Base-by-base conservation (phyloP, 2,797 vertebrate genomes). In the Geotrypetes seraphini region DNA sequence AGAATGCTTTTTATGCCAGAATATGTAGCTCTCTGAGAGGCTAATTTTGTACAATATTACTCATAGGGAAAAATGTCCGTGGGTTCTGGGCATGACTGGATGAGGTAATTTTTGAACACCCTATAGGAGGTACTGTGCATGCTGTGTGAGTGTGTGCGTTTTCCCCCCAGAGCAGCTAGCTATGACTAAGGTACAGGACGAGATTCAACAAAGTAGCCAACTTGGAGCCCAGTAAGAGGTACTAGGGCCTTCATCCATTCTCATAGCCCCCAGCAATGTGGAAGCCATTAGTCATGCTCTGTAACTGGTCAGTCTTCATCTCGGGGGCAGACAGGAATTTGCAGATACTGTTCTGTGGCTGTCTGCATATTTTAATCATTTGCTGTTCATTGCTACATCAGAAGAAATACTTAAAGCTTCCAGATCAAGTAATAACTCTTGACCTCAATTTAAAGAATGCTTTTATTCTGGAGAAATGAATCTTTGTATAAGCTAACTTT, bases 341-440 rank as follows among this genome's bases (percentile, higher is more conserved):
- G 48, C 55, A 48, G 54, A 44, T 53, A 38, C 31, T 49, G 39
- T 59, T 48, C 47, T 44, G 47, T 43, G 53, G 44, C 33, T 49
- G 41, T 60, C 57, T 54, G 28, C 57, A 41, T 43, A 33, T 21
- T 49, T 47, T 27, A 47, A 46, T 27, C 46, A 36, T 33, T 44
- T 20, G 16, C 33, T 44, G 1, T 16, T 57, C 41, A 19, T 50
- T 28, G 44, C 9, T 22, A 41, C 34, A 12, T 36, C 43, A 21
- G 31, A 28, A 8, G 35, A 31, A 31, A 29, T 15, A 40, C 54
- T 35, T 49, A 51, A 32, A 43, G 43, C 21, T 36, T 60, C 43
- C 24, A 17, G 28, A 47, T 33, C 43, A 25, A 45, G 35, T 24
- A 36, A 25, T 47, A n/a, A n/a, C n/a, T n/a, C n/a, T n/a, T n/a